Base-by-base conservation (phyloP, 2,113 vertebrate genomes). In the Uria aalge region DNA sequence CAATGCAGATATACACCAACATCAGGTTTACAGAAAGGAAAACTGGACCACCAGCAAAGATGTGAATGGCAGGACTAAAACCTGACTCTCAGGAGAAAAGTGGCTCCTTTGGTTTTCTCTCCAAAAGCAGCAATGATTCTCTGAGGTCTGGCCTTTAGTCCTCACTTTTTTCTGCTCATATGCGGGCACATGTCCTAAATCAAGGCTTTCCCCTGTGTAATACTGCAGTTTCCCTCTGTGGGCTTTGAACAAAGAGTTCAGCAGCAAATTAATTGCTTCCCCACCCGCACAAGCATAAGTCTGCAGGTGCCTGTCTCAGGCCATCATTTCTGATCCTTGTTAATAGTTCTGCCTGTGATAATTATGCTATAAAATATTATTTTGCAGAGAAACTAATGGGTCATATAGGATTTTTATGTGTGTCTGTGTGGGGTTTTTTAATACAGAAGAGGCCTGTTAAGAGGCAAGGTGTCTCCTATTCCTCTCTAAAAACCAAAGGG, bases 161-260 rank as follows among this genome's bases (percentile, higher is more conserved):
- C 30, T 38, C 55, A 11, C 8, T 9, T 64, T 8, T 63, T 30
- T 27, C 1, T 1, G 53, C 12, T 1, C 50, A 5, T 10, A 15
- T 22, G 41, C 3, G 2, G 43, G 21, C 62, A 48, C 8, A 8
- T 6, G 2, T 43, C 68, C 45, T 84, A 75, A 48, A 80, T 32
- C 52, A 50, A 72, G 52, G 26, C 26, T 76, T 73, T 85, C 9
- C 30, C 16, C 30, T 56, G 8, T 50, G 24, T 23, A 45, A 38
- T 26, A 29, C 11, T 16, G 27, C 38, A 15, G 27, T 78, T 90
- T 45, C 17, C 15, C 23, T 24, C 43, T 20, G 32, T 22, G 34
- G 53, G 34, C 17, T 41, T n/a, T 43, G 11, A 57, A 34, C n/a
- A 34, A 60, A 60, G 52, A 45, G 18, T 47, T 72, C 18, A 52